Percentiles rank a stretch among this genome's conserved stretches.
Conservation (phyloP, 2,797 vertebrate species). For the Cynodonichthys magdalenae region DNA sequence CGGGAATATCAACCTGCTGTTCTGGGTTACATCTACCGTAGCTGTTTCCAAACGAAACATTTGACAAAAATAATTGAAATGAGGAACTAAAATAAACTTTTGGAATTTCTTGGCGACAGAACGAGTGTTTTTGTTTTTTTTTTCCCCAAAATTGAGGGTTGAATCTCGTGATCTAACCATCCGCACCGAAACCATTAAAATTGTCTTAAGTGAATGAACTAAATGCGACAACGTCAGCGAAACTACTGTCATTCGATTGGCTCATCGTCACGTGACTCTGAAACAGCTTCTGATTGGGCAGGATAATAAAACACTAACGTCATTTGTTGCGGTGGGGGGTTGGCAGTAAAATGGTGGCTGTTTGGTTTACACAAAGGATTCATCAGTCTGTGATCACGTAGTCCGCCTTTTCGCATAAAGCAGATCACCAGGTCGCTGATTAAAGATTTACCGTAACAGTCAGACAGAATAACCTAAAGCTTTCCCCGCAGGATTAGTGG, state of each 20-base stretch:
- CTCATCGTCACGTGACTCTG: constrained; percentile 55
- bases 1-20: constrained; percentile 56
- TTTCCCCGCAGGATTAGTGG: too few relatives aligned
- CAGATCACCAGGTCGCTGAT: too few relatives aligned
- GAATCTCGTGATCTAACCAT: too few relatives aligned
- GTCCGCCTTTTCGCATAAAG: too few relatives aligned
- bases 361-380: too few relatives aligned
- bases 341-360: constrained; percentile 14
- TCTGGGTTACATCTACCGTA: not conserved
- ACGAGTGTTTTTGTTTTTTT: too few relatives aligned
- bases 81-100: constrained; percentile 5
- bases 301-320: constrained; percentile 61
- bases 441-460: too few relatives aligned
- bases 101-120: not conserved
- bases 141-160: too few relatives aligned
- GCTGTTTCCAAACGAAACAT: not conserved
- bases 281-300: constrained; percentile 59
- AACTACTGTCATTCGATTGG: constrained; percentile 36
- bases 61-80: not conserved
- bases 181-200: too few relatives aligned
- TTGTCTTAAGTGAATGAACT: not conserved
- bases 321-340: constrained; percentile 74
- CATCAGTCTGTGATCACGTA: too few relatives aligned
- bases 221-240: not conserved
- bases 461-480: too few relatives aligned